phyloP scores from a whole-genome alignment of 2,113 vertebrate genomes.

The Pheucticus melanocephalus region DNA sequence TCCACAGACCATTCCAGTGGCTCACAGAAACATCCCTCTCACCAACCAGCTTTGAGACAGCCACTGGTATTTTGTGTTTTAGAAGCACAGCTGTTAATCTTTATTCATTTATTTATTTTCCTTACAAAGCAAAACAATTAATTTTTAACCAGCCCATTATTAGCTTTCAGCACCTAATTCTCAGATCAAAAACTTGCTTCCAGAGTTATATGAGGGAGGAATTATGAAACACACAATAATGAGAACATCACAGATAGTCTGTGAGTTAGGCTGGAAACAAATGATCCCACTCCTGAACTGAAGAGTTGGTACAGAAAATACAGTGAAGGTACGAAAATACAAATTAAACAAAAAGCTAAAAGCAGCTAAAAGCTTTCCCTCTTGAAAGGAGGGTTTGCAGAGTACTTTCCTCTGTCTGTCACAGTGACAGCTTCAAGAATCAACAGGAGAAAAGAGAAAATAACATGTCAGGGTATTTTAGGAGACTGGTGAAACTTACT shows the following conservation, averaged over 20 bases:
- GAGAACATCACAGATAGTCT: background rate
- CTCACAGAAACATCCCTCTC: background rate
- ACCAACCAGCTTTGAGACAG: background rate
- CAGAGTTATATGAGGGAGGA: background rate
- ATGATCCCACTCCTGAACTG: background rate
- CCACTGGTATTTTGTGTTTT: background rate
- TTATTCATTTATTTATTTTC: slow-evolving; percentile 10
- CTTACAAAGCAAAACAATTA: background rate
- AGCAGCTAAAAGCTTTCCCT: background rate
- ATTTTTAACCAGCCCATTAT: slow-evolving; percentile 3
- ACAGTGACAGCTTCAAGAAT: slow-evolving; percentile 19
- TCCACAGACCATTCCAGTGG: background rate
- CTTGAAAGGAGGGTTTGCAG: background rate
- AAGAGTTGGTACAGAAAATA: background rate
- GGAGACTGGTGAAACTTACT: background rate
- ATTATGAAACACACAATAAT: background rate
- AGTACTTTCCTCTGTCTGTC: slow-evolving; percentile 1
- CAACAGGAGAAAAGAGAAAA: slow-evolving; percentile 25
- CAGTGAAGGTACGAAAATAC: background rate
- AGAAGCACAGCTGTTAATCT: background rate
- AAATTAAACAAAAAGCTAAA: background rate
- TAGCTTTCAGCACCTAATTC: background rate
- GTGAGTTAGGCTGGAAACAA: background rate
- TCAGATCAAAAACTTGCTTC: background rate
- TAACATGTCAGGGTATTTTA: slow-evolving; percentile 22